phyloP scores from a whole-genome alignment of 2,888 invertebrate species.

The Trypoxylon attenuatum region DNA sequence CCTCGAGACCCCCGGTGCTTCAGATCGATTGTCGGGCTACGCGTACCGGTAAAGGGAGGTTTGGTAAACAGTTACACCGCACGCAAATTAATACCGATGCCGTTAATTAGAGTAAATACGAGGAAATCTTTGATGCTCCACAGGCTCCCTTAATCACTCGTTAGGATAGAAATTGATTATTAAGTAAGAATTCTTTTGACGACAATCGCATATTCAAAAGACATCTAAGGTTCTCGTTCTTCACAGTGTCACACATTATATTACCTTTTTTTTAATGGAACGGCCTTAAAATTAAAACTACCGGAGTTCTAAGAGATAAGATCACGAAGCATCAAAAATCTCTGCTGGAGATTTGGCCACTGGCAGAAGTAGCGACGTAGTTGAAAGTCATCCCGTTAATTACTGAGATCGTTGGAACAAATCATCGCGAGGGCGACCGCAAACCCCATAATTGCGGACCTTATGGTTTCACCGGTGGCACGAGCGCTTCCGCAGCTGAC shows the following conservation, averaged over 20 bases:
- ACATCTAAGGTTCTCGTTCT: too few relatives aligned
- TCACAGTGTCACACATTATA: too few relatives aligned
- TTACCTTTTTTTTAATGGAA: too few relatives aligned
- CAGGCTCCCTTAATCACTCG: too few relatives aligned
- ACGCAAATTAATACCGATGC: conserved; percentile 37
- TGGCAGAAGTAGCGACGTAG: conserved; percentile 20
- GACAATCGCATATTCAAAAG: too few relatives aligned
- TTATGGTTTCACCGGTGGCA: conserved; percentile 60
- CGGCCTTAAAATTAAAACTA: too few relatives aligned
- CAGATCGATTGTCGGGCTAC: conserved; percentile 54
- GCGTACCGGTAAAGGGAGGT: conserved; percentile 34
- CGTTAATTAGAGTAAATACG: conserved; percentile 36
- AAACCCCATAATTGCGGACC: conserved; percentile 62
- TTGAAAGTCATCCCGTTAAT: conserved; percentile 58
- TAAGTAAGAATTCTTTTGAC: too few relatives aligned
- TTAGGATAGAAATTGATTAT: too few relatives aligned
- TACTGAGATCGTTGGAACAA: conserved; percentile 47
- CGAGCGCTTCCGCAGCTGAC: conserved; percentile 63
- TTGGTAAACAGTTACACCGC: conserved; percentile 43
- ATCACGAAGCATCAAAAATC: conserved; percentile 33
- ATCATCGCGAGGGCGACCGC: conserved; percentile 51
- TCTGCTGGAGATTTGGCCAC: conserved; percentile 28
- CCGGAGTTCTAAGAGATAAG: neutral
- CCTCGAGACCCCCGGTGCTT: conserved; percentile 57
- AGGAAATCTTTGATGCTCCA: too few relatives aligned